A percentile compares a stretch with the other conserved stretches of the same genome.
Evolutionary conservation across 2,113 vertebrate species (phyloP).

Genomic region (Riparia riparia): DNA sequence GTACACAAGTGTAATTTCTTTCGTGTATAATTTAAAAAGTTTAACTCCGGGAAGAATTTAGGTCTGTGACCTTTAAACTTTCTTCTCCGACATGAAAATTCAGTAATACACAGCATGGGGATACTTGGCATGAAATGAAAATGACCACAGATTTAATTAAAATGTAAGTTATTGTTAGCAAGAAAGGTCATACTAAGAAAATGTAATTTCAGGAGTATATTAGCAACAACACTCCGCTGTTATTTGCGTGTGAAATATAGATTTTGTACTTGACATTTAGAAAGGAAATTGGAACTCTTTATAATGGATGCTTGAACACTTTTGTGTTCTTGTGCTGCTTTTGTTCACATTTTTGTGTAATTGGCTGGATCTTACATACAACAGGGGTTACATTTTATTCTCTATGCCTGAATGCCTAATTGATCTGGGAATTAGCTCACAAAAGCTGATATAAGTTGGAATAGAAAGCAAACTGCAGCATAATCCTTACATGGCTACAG

Average conservation of each 20-base stretch:
- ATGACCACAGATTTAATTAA: constrained; percentile 78
- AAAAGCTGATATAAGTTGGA: background rate
- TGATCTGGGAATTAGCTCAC: constrained; percentile 26
- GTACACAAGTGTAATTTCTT: background rate
- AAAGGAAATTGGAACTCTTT: constrained; percentile 69
- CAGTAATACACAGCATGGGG: constrained; percentile 36
- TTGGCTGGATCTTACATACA: constrained; percentile 45
- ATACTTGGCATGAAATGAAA: constrained; percentile 72
- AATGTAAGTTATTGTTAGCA: constrained; percentile 79
- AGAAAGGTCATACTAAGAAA: constrained; percentile 80
- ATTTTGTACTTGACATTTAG: constrained; percentile 79
- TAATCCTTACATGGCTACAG: background rate
- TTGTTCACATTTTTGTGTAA: constrained; percentile 53
- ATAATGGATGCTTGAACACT: constrained; percentile 62
- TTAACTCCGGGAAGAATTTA: constrained; percentile 62
- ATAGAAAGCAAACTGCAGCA: background rate
- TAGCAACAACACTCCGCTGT: constrained; percentile 63
- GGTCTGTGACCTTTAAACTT: constrained; percentile 68
- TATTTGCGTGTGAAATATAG: constrained; percentile 76
- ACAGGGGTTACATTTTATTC: constrained; percentile 34
- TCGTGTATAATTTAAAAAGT: constrained; percentile 2
- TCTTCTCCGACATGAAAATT: constrained; percentile 36
- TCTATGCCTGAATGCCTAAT: constrained; percentile 1
- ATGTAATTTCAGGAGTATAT: constrained; percentile 75
- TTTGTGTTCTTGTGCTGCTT: constrained; percentile 54